Evolutionary conservation across 2,888 invertebrate species (phyloP).

Genomic region (Euphydryas editha): DNA sequence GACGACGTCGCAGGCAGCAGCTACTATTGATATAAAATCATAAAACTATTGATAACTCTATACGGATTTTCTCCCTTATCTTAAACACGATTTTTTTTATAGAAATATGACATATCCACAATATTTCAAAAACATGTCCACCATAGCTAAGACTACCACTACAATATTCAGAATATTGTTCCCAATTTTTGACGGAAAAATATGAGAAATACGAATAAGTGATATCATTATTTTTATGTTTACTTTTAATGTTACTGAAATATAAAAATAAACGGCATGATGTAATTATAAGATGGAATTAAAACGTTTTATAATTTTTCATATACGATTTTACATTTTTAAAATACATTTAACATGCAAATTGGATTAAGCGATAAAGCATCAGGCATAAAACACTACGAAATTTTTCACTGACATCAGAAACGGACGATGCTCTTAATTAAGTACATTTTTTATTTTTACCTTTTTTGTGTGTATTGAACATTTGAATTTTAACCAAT

Average conservation of each 20-base stretch:
- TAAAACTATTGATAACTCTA: too few species aligned
- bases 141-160: slow-evolving; percentile 4
- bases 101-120: neutral
- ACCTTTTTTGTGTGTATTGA: too few species aligned
- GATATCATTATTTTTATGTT: slow-evolving; percentile 9
- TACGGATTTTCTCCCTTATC: too few species aligned
- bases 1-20: too few species aligned
- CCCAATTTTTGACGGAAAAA: slow-evolving; percentile 25
- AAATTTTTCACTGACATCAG: slow-evolving; percentile 20
- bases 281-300: neutral
- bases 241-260: slow-evolving; percentile 1
- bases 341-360: neutral
- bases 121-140: slow-evolving; percentile 8
- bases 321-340: neutral
- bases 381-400: slow-evolving; percentile 9
- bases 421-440: slow-evolving; percentile 2
- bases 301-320: neutral
- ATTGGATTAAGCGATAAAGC: neutral
- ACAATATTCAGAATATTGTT: slow-evolving; percentile 23
- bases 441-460: too few species aligned
- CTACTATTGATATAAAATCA: too few species aligned
- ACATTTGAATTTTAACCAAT: too few species aligned
- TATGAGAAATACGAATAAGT: slow-evolving; percentile 23
- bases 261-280: neutral
- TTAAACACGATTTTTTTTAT: too few species aligned